These are phyloP conservation scores for Peromyscus nudipes DNA, from an alignment of 2,797 vertebrate genomes.

Conservation along the genomic window DNA sequence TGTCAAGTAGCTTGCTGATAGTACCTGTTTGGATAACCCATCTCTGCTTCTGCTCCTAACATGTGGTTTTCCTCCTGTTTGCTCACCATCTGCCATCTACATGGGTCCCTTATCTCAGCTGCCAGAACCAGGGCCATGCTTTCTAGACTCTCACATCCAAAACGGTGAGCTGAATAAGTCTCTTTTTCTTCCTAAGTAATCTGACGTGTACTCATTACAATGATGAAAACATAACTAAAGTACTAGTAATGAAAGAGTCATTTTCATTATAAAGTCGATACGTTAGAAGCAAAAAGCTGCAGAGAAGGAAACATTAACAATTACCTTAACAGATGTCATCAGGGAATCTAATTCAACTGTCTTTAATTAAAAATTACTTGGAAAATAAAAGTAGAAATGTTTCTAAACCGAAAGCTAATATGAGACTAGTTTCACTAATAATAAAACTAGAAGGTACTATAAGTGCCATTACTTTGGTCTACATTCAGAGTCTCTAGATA, in stretches of 20 bases:
- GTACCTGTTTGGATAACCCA: not conserved
- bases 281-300: not conserved
- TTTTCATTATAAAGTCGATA: not conserved
- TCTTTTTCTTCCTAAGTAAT: not conserved
- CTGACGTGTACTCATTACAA: not conserved
- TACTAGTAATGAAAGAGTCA: conserved; percentile 22
- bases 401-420: not conserved
- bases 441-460: not conserved
- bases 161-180: not conserved
- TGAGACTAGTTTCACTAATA: not conserved
- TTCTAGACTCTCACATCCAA: not conserved
- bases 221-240: not conserved
- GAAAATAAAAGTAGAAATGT: not conserved
- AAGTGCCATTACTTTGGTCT: not conserved
- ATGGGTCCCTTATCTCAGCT: not conserved
- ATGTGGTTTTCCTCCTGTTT: not conserved
- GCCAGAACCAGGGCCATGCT: not conserved
- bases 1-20: not conserved
- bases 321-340: not conserved
- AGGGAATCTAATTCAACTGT: conserved; percentile 35
- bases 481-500: not conserved
- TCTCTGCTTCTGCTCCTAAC: not conserved
- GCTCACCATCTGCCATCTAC: not conserved
- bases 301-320: conserved; percentile 1
- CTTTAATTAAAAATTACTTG: conserved; percentile 10